Base-by-base conservation (phyloP, 1,140 invertebrate species). In the Spodoptera litura region DNA sequence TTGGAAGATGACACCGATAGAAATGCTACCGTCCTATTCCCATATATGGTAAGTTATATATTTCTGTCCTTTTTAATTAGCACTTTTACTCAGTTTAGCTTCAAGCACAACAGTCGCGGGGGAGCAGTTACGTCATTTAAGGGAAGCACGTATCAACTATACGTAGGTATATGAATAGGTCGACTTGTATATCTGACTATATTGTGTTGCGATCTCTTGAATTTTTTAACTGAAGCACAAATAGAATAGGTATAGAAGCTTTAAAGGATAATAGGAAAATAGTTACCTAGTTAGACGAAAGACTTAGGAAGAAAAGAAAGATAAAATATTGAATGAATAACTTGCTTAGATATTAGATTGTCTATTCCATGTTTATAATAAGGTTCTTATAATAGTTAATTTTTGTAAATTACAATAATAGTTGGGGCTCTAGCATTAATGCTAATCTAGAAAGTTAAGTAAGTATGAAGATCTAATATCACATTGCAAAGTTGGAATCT, bases 1-100 rank as follows among this genome's bases (percentile, higher is more conserved):
- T 89, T 94, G 83, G 86, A 91, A 92, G 94, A 90, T 90, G 93
- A 88, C 88, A 83, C 83, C 85, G 81, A 90, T 83, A 81, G 83
- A 88, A 70, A 78, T 90, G 86, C 78, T 80, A 86, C 89, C 87
- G 81, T 95, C 93, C 91, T 89, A 85, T 89, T 95, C 88, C 86
- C 80, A 87, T 91, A 83, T 88, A 90, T 82, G 85, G 91, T 88
- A 87, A 89, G 84, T 84, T 90, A 83, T 85, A 85, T 94, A 88
- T 83, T 58, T 83, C 89, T 88, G 78, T 92, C 89, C 83, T 88
- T 89, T 61, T 91, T 85, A 85, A 86, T 87, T 83, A 83, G 35
- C 64, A 78, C 83, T 88, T 88, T 86, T 82, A 82, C 81, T 71
- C 78, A 77, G 77, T 90, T 81, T 87, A 76, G 75, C 89, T 88